Evolutionary conservation across 2,888 invertebrate species (phyloP), one percentile per base, ranked within the genome.

Genomic region (Schizaphis graminum): DNA sequence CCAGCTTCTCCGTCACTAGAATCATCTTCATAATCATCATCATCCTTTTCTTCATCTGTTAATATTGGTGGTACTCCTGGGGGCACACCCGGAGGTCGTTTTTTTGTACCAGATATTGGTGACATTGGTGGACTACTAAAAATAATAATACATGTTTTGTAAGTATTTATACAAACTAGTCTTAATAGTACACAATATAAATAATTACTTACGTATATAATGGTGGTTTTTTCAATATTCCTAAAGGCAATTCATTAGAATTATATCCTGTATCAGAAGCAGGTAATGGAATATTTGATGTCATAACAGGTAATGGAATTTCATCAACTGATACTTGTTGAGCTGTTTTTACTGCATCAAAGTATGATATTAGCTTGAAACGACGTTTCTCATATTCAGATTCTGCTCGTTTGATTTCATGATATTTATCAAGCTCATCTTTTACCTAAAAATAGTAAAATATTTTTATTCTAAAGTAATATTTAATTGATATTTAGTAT

Each of bases 351-450:
- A 99, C 99, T 94, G 99, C 98, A 96, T 99, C 99, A 96, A 97
- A 99, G 96, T 98, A 99, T 53, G 98, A 97, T 94, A 99, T 98
- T 95, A 99, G 96, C 96, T 98, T 98, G 94, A 98, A 97, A 95
- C 98, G 96, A 95, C 98, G 97, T 95, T 98, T 98, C 95, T 99
- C 99, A 96, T 99, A 99, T 95, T 99, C 99, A 95, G 97, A 97
- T 96, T 99, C 98, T 95, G 98, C 98, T 90, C 98, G 97, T 95
- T 98, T 98, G n/a, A 99, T 96, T 95, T 99, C 99, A 7, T 97
- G 97, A 97, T 98, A 99, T 96, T 98, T 98, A 95, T 99, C 99
- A 49, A 98, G 98, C 95, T 99, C 99, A 96, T 99, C 99, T 96
- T 99, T 99, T 95, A 99, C 98, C 98, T 99, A 95, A 89, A 95